Evolutionary conservation across 1,140 invertebrate genomes (phyloP).

Genomic region (Drosophila dunni): DNA sequence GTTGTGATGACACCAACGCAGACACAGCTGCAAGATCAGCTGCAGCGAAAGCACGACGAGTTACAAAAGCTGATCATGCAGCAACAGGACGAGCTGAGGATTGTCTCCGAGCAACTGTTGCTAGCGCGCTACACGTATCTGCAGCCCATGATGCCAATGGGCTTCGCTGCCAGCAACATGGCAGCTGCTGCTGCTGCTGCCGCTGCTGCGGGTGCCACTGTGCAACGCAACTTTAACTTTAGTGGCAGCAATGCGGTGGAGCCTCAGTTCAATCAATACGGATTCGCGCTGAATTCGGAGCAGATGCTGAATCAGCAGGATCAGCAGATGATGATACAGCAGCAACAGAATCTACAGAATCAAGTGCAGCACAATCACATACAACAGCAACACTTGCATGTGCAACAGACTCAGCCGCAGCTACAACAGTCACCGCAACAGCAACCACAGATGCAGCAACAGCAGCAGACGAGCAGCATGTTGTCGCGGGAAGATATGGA

Average conservation of each 20-base stretch:
- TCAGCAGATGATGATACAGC: constrained; percentile 80
- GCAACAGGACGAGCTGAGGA: constrained; percentile 93
- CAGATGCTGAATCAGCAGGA: constrained; percentile 74
- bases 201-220: constrained; percentile 29
- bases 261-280: constrained; percentile 81
- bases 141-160: constrained; percentile 86
- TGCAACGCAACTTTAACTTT: constrained; percentile 62
- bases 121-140: constrained; percentile 92
- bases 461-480: constrained; percentile 48
- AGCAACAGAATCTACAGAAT: constrained; percentile 73
- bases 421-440: constrained; percentile 39
- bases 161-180: constrained; percentile 85
- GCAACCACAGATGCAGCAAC: constrained; percentile 39
- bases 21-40: constrained; percentile 89
- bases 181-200: constrained; percentile 33
- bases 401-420: constrained; percentile 47
- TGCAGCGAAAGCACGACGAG: constrained; percentile 93
- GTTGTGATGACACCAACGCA: constrained; percentile 87
- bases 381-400: constrained; percentile 47
- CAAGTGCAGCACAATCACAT: constrained; percentile 67
- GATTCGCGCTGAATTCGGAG: constrained; percentile 73
- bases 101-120: constrained; percentile 93
- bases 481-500: constrained; percentile 71
- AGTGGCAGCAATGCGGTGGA: constrained; percentile 67
- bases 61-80: constrained; percentile 93